Base-by-base conservation (phyloP, 2,888 invertebrate genomes). In the Thalpophila matura region DNA sequence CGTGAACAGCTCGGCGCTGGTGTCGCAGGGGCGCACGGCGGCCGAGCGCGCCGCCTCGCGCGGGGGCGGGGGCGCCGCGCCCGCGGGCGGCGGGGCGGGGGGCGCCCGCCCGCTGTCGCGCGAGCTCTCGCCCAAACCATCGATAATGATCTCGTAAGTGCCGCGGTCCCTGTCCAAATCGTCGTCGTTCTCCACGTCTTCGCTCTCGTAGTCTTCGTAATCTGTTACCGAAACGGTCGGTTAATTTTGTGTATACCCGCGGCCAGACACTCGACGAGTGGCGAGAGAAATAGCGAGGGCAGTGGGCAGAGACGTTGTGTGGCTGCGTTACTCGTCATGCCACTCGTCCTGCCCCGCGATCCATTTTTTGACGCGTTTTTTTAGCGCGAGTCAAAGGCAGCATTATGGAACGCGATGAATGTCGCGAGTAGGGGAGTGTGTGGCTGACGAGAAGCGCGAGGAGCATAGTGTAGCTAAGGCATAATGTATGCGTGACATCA, bases 1-100 rank as follows among this genome's bases (percentile, higher is more conserved):
- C 62, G 97, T 97, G 90, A 98, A 99, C 29, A 99, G 96, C 88
- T 98, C 98, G 0, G 98, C 98, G 87, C 97, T 97, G 77, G 98
- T 97, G 89, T 98, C 98, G 86, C 99, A 99, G 0, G 98, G 97
- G 29, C 98, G 95, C 26, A 97, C 96, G 27, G 96, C 96, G 38
- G 96, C 92, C 1, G 95, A 92, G 47, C 93, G 89, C 60, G 95
- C 95, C 4, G 95, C 95, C 38, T 96, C 95, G 57, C 96, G 94
- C 0, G 96, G 95, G 4, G 95, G 91, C 93, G 63, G 95, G 91
- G 78, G 92, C 22, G 65, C 89, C 74, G 95, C 20, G 94, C 94
- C 33, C 65, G 95, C 91, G 0, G 95, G 95, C 5, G 95, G 90
- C 92, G 94, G 75, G 88, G 62, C 68, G 68, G 59, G 45, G 33